These are phyloP conservation scores for Oscheius sp. DNA, from an alignment of 2,888 invertebrate genomes.

Conservation along the genomic window DNA sequence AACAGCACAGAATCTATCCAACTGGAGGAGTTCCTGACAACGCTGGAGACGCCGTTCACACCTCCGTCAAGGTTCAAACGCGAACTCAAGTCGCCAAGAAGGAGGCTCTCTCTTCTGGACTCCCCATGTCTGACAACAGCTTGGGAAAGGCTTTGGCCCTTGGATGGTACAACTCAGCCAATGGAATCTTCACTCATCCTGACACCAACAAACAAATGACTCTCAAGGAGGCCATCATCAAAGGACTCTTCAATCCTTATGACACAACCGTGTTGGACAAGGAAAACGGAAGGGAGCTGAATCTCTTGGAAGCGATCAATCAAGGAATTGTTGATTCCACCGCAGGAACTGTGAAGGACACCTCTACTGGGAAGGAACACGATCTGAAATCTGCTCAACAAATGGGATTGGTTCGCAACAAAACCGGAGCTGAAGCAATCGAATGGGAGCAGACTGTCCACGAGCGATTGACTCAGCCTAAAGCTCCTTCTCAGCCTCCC, in stretches of 20 bases:
- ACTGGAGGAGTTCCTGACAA: conserved; percentile 69
- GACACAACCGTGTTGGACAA: conserved; percentile 68
- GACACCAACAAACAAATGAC: conserved; percentile 79
- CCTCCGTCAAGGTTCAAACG: conserved; percentile 67
- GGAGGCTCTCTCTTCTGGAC: conserved; percentile 60
- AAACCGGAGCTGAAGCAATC: conserved; percentile 32
- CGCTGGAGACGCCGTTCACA: conserved; percentile 68
- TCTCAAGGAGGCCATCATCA: conserved; percentile 76
- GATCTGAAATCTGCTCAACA: conserved; percentile 71
- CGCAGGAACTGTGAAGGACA: conserved; percentile 72
- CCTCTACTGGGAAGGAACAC: conserved; percentile 70
- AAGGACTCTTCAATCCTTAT: conserved; percentile 71
- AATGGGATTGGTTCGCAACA: conserved; percentile 69
- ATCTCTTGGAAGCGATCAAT: conserved; percentile 71
- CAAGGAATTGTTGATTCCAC: conserved; percentile 72
- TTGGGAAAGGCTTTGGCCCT: conserved; percentile 78
- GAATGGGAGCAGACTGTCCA: conserved; percentile 8
- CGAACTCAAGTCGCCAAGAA: conserved; percentile 67
- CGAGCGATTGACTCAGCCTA: background rate
- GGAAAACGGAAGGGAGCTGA: conserved; percentile 63
- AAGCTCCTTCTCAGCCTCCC: background rate
- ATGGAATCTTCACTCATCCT: conserved; percentile 77
- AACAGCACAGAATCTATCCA: conserved; percentile 81
- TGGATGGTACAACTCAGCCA: conserved; percentile 80
- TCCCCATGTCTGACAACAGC: conserved; percentile 55